These are phyloP conservation scores for Rhizomys pruinosus DNA, from an alignment of 2,113 vertebrate genomes.

Conservation along the genomic window DNA sequence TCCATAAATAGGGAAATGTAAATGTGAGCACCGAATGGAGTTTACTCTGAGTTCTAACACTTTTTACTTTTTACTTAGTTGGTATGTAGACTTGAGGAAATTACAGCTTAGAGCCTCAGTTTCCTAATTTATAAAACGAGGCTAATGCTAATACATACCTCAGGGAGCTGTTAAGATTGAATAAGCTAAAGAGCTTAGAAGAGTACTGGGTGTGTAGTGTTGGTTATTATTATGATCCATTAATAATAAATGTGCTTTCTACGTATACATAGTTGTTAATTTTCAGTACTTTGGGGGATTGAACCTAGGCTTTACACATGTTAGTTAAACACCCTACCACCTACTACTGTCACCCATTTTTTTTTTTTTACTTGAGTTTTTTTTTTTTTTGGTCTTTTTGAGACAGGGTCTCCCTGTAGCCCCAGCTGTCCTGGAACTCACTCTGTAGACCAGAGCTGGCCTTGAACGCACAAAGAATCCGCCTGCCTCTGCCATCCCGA, in stretches of 20 bases:
- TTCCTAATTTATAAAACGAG: not conserved
- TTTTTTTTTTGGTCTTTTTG: too few relatives aligned
- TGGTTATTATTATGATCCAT: not conserved
- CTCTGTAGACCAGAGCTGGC: too few relatives aligned
- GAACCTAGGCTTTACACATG: not conserved
- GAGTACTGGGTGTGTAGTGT: not conserved
- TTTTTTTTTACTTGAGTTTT: too few relatives aligned
- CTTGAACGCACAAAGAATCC: too few relatives aligned
- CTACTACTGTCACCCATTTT: too few relatives aligned
- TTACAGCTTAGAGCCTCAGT: not conserved
- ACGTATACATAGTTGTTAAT: too few relatives aligned
- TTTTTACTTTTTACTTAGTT: not conserved
- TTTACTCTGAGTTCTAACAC: not conserved
- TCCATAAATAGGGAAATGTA: not conserved
- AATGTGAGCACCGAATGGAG: not conserved
- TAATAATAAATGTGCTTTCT: not conserved
- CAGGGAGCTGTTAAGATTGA: not conserved
- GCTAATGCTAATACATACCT: not conserved
- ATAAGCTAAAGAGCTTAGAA: not conserved
- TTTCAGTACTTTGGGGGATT: not conserved
- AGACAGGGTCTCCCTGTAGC: too few relatives aligned
- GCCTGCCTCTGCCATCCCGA: too few relatives aligned
- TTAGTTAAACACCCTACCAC: not conserved
- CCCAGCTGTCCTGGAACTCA: too few relatives aligned
- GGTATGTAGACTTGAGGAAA: not conserved